A percentile compares a stretch with the other conserved stretches of the same genome.
phyloP scores from a whole-genome alignment of 2,797 vertebrate species.

The Semaprochilodus insignis region DNA sequence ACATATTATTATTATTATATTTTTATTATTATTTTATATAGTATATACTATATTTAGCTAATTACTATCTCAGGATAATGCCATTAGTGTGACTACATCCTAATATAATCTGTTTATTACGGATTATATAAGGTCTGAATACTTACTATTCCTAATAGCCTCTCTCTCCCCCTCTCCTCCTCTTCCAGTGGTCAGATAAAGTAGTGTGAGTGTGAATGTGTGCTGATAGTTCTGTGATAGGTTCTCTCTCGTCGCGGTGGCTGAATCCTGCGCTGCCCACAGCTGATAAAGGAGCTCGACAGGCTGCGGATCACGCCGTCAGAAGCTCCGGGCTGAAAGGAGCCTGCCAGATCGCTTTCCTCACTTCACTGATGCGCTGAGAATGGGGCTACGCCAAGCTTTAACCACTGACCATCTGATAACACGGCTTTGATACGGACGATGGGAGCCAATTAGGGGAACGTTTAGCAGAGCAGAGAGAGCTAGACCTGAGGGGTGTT shows the following conservation, averaged over 20 bases:
- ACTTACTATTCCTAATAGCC: too few relatives aligned
- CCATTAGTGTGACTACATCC: too few relatives aligned
- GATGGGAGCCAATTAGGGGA: background rate
- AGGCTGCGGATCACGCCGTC: background rate
- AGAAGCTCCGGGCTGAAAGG: background rate
- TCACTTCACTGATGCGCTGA: background rate
- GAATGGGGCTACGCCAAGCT: background rate
- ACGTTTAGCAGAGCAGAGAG: background rate
- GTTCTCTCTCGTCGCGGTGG: background rate
- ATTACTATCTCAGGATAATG: too few relatives aligned
- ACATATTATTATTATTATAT: too few relatives aligned
- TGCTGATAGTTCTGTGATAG: background rate
- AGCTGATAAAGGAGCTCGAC: background rate
- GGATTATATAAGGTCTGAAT: too few relatives aligned
- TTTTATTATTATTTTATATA: too few relatives aligned
- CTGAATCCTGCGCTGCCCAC: background rate
- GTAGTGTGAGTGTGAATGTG: background rate
- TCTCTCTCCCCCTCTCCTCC: slow-evolving; percentile 36
- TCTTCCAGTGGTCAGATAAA: slow-evolving; percentile 7
- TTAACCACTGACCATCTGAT: background rate
- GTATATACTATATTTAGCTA: too few relatives aligned
- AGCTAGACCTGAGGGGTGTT: background rate
- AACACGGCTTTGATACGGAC: background rate
- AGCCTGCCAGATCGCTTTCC: background rate
- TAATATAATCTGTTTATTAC: too few relatives aligned